phyloP scores from a whole-genome alignment of 2,797 vertebrate species.

The Trachurus trachurus region DNA sequence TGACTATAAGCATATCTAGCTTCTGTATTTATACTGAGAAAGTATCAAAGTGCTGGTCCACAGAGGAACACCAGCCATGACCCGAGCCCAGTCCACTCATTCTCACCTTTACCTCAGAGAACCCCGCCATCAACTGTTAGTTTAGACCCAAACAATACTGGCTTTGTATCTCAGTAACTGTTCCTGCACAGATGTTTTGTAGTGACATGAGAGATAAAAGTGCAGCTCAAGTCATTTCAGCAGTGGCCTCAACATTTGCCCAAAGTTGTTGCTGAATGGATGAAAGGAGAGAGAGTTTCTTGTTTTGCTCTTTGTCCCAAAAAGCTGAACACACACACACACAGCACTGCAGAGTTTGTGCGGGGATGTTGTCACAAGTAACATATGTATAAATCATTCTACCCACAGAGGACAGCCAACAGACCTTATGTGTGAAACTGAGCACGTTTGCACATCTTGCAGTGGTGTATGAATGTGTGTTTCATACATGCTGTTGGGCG shows the following conservation, averaged over 20 bases:
- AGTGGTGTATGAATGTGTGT: background rate
- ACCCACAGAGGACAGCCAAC: background rate
- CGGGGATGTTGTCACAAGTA: background rate
- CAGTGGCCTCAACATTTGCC: background rate
- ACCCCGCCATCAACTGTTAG: too few relatives aligned
- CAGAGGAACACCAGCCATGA: too few relatives aligned
- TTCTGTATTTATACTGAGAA: too few relatives aligned
- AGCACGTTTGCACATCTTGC: constrained; percentile 1
- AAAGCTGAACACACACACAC: background rate
- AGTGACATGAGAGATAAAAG: background rate
- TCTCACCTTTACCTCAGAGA: too few relatives aligned
- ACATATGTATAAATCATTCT: background rate
- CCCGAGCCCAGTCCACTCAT: too few relatives aligned
- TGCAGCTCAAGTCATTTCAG: background rate
- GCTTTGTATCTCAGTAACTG: too few relatives aligned
- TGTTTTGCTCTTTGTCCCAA: background rate
- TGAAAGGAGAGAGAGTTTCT: background rate
- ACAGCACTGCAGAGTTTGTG: background rate
- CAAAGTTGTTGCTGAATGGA: background rate
- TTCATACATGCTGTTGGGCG: background rate
- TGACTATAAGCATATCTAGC: too few relatives aligned
- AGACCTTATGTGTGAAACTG: background rate
- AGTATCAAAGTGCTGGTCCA: too few relatives aligned
- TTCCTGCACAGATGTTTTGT: too few relatives aligned
- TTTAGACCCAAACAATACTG: too few relatives aligned